Conservation (phyloP, 1,140 invertebrate genomes). For the Camponotus vicinus region DNA sequence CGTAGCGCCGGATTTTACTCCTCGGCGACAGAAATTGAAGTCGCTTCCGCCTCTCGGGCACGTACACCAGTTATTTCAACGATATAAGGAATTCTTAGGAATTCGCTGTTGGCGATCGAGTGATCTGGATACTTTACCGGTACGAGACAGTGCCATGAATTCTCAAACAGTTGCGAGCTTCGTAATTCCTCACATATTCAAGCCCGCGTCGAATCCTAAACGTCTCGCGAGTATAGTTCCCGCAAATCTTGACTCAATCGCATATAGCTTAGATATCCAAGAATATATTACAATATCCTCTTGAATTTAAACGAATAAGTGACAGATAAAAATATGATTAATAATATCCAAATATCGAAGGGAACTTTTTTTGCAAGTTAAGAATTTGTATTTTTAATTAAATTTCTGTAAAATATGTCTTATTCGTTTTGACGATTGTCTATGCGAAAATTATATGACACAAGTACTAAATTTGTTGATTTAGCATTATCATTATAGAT, state of each 20-base stretch:
- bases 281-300: background rate
- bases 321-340: background rate
- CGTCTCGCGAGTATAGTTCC: slow-evolving; percentile 1
- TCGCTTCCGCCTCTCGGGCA: slow-evolving; percentile 42
- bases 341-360: background rate
- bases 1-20: slow-evolving; percentile 39
- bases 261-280: background rate
- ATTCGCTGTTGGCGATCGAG: slow-evolving; percentile 65
- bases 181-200: slow-evolving; percentile 62
- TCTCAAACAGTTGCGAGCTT: slow-evolving; percentile 53
- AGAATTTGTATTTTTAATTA: background rate
- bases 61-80: slow-evolving; percentile 65
- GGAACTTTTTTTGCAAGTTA: background rate
- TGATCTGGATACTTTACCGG: slow-evolving; percentile 68
- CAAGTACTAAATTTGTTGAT: background rate
- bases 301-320: slow-evolving; percentile 1
- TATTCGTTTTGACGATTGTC: background rate
- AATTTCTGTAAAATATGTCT: background rate
- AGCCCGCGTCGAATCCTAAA: slow-evolving; percentile 42
- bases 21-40: slow-evolving; percentile 30
- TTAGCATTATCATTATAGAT: background rate
- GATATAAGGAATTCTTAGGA: slow-evolving; percentile 65
- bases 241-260: slow-evolving; percentile 24
- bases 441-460: slow-evolving; percentile 1
- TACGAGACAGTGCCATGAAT: slow-evolving; percentile 66